phyloP scores from a whole-genome alignment of 2,113 vertebrate species.

The Lycocorax pyrrhopterus region DNA sequence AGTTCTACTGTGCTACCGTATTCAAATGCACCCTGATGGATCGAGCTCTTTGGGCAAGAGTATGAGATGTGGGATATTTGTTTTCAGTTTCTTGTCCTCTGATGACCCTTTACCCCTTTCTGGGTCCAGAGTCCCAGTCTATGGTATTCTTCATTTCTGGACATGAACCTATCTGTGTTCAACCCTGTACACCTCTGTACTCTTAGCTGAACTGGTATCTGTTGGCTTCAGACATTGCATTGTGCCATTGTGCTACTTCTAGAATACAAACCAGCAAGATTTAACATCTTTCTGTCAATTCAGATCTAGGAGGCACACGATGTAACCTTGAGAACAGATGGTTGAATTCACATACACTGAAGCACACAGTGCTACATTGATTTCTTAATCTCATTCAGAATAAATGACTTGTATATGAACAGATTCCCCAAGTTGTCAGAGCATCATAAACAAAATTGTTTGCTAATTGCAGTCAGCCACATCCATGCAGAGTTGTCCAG shows the following conservation, averaged over 20 bases:
- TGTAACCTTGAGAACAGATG: slow-evolving; percentile 52
- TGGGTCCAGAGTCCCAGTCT: neutral
- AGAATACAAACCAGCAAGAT: slow-evolving; percentile 19
- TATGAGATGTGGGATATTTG: neutral
- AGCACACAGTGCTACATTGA: slow-evolving; percentile 20
- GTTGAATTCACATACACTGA: slow-evolving; percentile 41
- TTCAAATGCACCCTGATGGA: neutral
- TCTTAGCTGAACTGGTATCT: neutral
- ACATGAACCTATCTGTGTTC: neutral
- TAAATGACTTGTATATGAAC: slow-evolving; percentile 54
- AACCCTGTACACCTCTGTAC: neutral
- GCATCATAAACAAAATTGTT: slow-evolving; percentile 48
- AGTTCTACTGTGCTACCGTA: neutral
- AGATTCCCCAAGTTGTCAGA: slow-evolving; percentile 41
- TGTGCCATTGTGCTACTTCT: neutral
- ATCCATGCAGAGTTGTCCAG: neutral
- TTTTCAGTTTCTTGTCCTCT: neutral
- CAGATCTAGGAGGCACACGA: neutral
- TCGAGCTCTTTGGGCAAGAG: neutral
- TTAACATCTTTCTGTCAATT: slow-evolving; percentile 42
- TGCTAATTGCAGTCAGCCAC: slow-evolving; percentile 44
- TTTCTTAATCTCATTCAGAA: slow-evolving; percentile 61
- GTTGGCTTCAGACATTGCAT: neutral
- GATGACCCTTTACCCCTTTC: neutral
- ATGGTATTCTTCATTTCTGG: neutral